These are phyloP conservation scores for Vulpes vulpes DNA, from an alignment of 2,113 vertebrate species.

Conservation along the genomic window DNA sequence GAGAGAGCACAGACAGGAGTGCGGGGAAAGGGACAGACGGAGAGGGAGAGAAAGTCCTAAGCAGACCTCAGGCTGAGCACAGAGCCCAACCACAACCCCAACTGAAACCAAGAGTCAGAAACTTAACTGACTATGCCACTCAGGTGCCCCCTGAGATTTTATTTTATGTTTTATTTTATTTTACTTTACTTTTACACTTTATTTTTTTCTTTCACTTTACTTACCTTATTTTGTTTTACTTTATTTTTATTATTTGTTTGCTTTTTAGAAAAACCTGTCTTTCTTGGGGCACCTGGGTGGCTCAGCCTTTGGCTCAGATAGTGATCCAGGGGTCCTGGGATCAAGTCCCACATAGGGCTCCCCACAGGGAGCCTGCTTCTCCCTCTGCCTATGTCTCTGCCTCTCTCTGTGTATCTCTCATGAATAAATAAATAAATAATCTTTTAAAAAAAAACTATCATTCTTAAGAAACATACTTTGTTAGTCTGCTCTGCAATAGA, in stretches of 20 bases:
- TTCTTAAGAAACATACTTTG: slow-evolving; percentile 47
- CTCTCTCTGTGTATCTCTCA: no score
- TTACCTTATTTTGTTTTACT: neutral
- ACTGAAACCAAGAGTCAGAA: neutral
- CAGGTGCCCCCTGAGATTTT: neutral
- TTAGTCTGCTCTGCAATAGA: neutral
- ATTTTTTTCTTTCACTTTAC: neutral
- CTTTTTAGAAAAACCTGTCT: neutral
- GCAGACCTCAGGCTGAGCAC: neutral
- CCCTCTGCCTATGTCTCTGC: no score
- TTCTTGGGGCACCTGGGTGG: neutral
- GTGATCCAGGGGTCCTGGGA: no score
- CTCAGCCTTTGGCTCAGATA: no score
- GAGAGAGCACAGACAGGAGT: neutral
- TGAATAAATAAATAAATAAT: no score
- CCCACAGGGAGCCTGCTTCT: no score
- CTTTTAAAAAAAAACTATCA: neutral
- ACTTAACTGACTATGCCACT: neutral
- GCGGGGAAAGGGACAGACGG: neutral
- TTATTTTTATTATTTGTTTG: neutral
- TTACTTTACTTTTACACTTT: neutral
- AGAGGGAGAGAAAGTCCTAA: neutral
- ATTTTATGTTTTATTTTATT: neutral
- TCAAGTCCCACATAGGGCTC: no score
- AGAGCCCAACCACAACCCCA: neutral